phyloP scores from a whole-genome alignment of 2,888 invertebrate species.

The Rhopalosiphum nymphaeae region DNA sequence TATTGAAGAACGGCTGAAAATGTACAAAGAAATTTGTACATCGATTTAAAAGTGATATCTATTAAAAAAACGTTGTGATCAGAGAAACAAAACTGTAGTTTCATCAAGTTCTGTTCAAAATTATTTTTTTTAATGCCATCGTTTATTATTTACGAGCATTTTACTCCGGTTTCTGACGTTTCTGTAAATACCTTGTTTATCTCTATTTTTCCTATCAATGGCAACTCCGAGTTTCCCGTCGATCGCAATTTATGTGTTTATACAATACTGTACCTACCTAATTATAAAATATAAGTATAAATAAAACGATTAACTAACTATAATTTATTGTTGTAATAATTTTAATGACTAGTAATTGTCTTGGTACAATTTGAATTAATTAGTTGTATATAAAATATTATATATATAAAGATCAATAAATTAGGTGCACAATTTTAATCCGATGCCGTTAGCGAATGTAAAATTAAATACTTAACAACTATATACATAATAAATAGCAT shows the following conservation, averaged over 20 bases:
- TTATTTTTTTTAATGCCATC: background rate
- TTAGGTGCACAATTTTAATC: conserved; percentile 48
- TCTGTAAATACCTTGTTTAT: background rate
- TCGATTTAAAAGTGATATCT: background rate
- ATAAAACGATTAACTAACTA: background rate
- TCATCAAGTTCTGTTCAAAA: background rate
- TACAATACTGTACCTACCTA: background rate
- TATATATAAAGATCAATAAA: background rate
- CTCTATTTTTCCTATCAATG: background rate
- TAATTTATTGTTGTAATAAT: background rate
- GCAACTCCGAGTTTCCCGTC: background rate
- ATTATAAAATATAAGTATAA: background rate
- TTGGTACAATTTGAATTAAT: background rate
- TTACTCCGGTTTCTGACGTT: background rate
- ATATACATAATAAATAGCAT: conserved; percentile 26
- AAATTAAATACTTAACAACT: background rate
- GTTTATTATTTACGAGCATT: background rate
- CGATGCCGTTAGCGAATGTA: conserved; percentile 35
- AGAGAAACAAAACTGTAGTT: background rate
- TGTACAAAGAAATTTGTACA: background rate
- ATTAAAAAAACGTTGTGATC: background rate
- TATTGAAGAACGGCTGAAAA: background rate
- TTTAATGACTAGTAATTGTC: background rate
- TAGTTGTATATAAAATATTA: conserved; percentile 1
- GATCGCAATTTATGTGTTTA: background rate